A percentile compares a stretch with the other conserved stretches of the same genome.
Conservation (phyloP, 2,797 vertebrate genomes). For the Fistularia tabacaria region DNA sequence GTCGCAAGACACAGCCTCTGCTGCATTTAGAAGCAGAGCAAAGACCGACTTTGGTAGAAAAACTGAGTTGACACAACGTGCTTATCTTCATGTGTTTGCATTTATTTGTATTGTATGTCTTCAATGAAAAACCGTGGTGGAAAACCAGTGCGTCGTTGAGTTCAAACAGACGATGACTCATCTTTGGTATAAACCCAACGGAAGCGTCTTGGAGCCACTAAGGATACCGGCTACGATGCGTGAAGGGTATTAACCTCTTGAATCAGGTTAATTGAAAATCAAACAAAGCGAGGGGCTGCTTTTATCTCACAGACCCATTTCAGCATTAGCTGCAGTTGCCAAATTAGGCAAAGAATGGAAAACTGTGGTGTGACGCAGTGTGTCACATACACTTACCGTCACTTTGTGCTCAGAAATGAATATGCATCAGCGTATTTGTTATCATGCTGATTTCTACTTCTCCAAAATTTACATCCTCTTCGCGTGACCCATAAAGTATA, state of each 20-base stretch:
- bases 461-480: conserved; percentile 26
- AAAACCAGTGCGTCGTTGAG: conserved; percentile 13
- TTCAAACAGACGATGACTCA: conserved; percentile 38
- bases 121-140: conserved; percentile 2
- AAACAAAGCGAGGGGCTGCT: conserved; percentile 28
- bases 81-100: no score
- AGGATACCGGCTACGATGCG: conserved; percentile 3
- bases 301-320: conserved; percentile 22
- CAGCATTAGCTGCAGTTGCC: conserved; percentile 7
- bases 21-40: no score
- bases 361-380: background rate
- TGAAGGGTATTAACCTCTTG: conserved; percentile 39
- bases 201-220: conserved; percentile 8
- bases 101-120: no score
- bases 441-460: conserved; percentile 34
- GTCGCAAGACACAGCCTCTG: no score
- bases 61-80: no score
- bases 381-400: conserved; percentile 1
- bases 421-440: conserved; percentile 23
- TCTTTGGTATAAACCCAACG: conserved; percentile 9
- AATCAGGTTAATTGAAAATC: conserved; percentile 59
- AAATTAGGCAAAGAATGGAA: conserved; percentile 5
- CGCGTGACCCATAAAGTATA: no score
- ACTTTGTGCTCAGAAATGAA: conserved; percentile 7
- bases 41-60: no score